phyloP scores from a whole-genome alignment of 2,113 vertebrate genomes.

The Siniperca chuatsi region DNA sequence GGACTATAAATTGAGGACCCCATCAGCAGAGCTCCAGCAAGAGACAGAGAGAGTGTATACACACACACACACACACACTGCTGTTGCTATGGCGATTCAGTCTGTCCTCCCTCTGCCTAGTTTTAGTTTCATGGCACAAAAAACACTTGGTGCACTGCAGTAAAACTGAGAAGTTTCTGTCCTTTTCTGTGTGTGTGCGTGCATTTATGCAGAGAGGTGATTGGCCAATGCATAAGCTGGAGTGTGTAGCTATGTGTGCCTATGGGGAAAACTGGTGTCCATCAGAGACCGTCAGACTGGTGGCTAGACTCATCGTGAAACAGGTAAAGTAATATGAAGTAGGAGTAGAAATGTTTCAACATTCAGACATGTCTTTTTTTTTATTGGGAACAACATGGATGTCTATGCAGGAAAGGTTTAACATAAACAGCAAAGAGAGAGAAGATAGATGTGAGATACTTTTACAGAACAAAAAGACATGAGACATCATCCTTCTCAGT shows the following conservation, averaged over 20 bases:
- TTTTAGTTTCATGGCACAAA: conserved; percentile 51
- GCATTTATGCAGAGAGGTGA: conserved; percentile 88
- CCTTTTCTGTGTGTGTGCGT: not conserved
- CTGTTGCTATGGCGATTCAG: conserved; percentile 68
- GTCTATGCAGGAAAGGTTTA: not conserved
- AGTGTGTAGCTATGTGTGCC: conserved; percentile 94
- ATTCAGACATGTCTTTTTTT: not conserved
- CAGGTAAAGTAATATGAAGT: conserved; percentile 85
- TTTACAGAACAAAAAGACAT: not conserved
- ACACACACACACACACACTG: not conserved
- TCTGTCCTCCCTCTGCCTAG: conserved; percentile 32
- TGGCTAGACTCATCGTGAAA: conserved; percentile 94
- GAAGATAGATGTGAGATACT: not conserved
- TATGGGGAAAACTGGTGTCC: conserved; percentile 96
- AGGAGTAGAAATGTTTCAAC: not conserved
- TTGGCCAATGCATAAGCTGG: conserved; percentile 97
- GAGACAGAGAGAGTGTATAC: not conserved
- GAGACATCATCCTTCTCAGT: not conserved
- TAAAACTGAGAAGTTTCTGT: not conserved
- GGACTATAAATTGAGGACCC: conserved; percentile 2
- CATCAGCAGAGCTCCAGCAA: not conserved
- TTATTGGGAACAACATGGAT: not conserved
- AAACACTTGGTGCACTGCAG: conserved; percentile 9
- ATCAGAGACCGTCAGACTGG: conserved; percentile 94
- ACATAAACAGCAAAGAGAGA: not conserved